A percentile compares a stretch with the other conserved stretches of the same genome.
Conservation (phyloP, 1,140 invertebrate genomes). For the Pollicipes pollicipes region DNA sequence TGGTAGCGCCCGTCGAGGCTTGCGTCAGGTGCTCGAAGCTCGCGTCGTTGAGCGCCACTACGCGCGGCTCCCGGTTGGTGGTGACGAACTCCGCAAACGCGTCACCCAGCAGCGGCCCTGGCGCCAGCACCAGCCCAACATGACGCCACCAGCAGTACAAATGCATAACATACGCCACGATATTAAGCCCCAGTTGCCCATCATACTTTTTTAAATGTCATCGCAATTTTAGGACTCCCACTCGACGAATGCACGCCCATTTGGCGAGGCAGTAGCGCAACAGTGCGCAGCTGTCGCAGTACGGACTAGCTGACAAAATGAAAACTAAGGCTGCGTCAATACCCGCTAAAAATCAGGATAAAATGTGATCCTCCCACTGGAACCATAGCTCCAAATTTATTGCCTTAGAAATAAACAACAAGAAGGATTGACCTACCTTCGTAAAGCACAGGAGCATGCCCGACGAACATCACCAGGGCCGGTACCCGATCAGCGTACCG, state of each 20-base stretch:
- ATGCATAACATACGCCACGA: not conserved
- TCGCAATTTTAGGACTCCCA: not conserved
- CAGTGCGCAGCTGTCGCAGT: too few relatives aligned
- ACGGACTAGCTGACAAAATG: too few relatives aligned
- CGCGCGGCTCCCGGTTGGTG: not conserved
- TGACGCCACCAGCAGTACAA: not conserved
- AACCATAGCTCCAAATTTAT: not conserved
- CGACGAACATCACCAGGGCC: not conserved
- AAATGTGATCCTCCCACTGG: too few relatives aligned
- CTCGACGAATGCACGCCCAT: not conserved
- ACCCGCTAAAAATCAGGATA: too few relatives aligned
- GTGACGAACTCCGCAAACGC: not conserved
- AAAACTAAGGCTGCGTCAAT: too few relatives aligned
- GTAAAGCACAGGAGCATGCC: not conserved
- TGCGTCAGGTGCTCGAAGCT: constrained; percentile 32
- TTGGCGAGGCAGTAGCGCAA: too few relatives aligned
- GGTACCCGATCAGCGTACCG: not conserved
- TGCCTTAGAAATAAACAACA: not conserved
- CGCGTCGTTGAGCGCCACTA: not conserved
- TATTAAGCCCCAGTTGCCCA: not conserved
- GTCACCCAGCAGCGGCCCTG: not conserved
- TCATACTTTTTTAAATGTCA: not conserved
- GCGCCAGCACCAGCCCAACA: too few relatives aligned
- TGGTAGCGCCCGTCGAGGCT: constrained; percentile 32
- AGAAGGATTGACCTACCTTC: not conserved